phyloP scores from a whole-genome alignment of 1,140 invertebrate genomes.

The Pogonognathellus flavescens region DNA sequence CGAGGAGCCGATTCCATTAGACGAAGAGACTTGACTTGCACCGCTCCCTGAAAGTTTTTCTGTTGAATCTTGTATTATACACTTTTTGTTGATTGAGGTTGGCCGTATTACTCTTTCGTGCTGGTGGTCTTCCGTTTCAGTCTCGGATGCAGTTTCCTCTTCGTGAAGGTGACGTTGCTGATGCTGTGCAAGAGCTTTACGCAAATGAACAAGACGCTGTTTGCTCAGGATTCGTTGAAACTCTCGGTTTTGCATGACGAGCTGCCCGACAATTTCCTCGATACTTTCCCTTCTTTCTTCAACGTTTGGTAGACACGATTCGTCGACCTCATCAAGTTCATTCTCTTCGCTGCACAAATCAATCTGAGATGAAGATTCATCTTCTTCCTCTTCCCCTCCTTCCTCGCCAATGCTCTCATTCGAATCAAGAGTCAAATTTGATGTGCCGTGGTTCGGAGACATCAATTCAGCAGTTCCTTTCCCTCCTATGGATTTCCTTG shows the following conservation, averaged over 20 bases:
- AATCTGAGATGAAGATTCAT: conserved; percentile 61
- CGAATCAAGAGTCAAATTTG: conserved; percentile 64
- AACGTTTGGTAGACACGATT: conserved; percentile 45
- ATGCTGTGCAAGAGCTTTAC: conserved; percentile 73
- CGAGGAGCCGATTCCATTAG: conserved; percentile 65
- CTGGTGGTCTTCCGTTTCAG: conserved; percentile 72
- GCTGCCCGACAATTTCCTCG: conserved; percentile 85
- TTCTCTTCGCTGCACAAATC: conserved; percentile 57
- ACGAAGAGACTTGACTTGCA: conserved; percentile 64
- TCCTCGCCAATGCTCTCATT: conserved; percentile 65
- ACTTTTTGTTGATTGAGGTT: conserved; percentile 16
- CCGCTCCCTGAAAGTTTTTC: conserved; percentile 40
- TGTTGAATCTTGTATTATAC: conserved; percentile 42
- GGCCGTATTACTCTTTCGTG: conserved; percentile 17
- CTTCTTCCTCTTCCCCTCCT: conserved; percentile 60
- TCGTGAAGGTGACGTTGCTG: conserved; percentile 69
- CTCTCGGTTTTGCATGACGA: conserved; percentile 86
- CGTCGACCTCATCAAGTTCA: conserved; percentile 57
- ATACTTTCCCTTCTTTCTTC: conserved; percentile 74
- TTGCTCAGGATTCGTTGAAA: conserved; percentile 84
- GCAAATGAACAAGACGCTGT: conserved; percentile 75
- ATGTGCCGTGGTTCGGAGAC: conserved; percentile 56
- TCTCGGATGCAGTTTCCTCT: conserved; percentile 70
- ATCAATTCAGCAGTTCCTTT: conserved; percentile 53
- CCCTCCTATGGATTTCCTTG: conserved; percentile 29